A percentile compares a stretch with the other conserved stretches of the same genome.
Conservation (phyloP, 2,888 invertebrate genomes). For the Limnephilus lunatus region DNA sequence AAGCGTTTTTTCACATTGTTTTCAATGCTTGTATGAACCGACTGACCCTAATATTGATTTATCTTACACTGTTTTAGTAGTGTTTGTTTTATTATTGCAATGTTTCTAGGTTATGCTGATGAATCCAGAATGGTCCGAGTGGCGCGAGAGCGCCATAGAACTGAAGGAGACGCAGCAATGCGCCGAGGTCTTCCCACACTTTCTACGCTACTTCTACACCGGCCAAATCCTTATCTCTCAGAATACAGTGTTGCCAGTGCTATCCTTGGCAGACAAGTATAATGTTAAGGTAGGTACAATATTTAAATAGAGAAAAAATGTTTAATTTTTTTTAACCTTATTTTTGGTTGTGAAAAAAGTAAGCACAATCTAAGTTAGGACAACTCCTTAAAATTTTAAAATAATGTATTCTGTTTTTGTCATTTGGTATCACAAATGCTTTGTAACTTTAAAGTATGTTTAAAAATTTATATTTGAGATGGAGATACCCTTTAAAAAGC, state of each 20-base stretch:
- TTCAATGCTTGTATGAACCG: background rate
- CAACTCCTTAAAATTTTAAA: background rate
- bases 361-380: background rate
- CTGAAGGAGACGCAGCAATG: slow-evolving; percentile 92
- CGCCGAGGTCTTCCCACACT: slow-evolving; percentile 90
- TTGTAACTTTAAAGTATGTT: no score
- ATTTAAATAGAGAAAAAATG: background rate
- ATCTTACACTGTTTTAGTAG: background rate
- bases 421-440: no score
- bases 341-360: background rate
- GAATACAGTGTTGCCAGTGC: slow-evolving; percentile 89
- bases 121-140: slow-evolving; percentile 95
- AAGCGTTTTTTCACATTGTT: no score
- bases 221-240: slow-evolving; percentile 92
- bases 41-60: background rate
- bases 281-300: slow-evolving; percentile 84
- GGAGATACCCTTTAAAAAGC: no score
- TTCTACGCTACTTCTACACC: slow-evolving; percentile 91
- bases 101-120: slow-evolving; percentile 91
- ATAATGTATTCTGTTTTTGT: no score
- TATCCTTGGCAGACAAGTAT: slow-evolving; percentile 95
- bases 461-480: no score
- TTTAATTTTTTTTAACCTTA: background rate
- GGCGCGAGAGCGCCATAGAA: slow-evolving; percentile 88
- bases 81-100: background rate